phyloP scores from a whole-genome alignment of 2,797 vertebrate species.

The Trachops cirrhosus region DNA sequence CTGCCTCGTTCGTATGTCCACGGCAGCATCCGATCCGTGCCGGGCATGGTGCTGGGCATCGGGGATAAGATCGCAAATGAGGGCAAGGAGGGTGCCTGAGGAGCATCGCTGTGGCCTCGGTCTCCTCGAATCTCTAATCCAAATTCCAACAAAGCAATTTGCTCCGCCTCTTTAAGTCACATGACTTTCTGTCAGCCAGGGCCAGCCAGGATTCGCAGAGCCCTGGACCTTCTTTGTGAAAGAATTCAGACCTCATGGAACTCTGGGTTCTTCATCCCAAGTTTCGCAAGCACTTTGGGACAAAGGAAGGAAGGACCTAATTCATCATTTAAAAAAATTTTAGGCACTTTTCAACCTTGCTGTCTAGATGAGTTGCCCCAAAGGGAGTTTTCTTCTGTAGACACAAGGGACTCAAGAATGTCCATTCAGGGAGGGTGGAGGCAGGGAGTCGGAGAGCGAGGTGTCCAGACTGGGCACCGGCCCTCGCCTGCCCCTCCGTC shows the following conservation, averaged over 20 bases:
- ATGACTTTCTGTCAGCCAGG: background rate
- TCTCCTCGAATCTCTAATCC: background rate
- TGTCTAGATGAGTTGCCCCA: constrained; percentile 48
- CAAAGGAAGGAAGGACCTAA: constrained; percentile 45
- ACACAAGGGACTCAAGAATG: constrained; percentile 52
- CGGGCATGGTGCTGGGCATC: background rate
- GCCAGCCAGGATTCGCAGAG: background rate
- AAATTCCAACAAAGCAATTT: background rate
- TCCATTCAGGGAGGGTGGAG: background rate
- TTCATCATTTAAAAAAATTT: constrained; percentile 17
- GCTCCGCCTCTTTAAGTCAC: background rate
- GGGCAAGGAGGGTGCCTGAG: background rate
- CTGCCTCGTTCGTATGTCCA: fast-evolving
- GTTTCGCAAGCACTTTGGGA: constrained; percentile 58
- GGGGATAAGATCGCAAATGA: background rate
- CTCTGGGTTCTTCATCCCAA: constrained; percentile 21
- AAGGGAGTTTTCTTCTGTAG: constrained; percentile 28
- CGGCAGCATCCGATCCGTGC: background rate
- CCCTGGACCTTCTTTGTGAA: background rate
- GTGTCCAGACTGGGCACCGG: background rate
- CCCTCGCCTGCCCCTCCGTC: background rate
- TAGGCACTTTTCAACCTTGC: constrained; percentile 69
- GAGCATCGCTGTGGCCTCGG: background rate
- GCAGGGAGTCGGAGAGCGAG: background rate
- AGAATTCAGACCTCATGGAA: constrained; percentile 42